Conservation (phyloP, 1,140 invertebrate species). For the Caenorhabditis latens region DNA sequence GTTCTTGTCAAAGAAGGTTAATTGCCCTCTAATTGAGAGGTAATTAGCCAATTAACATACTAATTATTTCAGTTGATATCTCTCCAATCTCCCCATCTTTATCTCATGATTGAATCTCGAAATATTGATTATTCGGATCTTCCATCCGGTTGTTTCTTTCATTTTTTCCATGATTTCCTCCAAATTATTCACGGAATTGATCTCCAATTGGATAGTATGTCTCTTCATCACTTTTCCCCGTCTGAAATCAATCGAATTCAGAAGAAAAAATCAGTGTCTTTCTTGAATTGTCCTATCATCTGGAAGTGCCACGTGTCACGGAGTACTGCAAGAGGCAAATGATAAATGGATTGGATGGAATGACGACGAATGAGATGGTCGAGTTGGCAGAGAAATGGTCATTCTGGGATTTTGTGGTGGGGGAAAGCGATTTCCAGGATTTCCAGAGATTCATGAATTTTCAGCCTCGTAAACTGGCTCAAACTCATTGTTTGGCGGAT, state of each 20-base stretch:
- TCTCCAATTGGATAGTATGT: not conserved
- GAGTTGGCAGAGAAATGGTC: not conserved
- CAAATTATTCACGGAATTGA: slow-evolving; percentile 9
- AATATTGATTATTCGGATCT: not conserved
- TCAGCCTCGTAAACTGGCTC: not conserved
- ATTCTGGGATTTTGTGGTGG: slow-evolving; percentile 18
- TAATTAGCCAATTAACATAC: not conserved
- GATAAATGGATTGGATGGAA: not conserved
- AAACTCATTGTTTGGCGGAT: not conserved
- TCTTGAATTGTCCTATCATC: not conserved
- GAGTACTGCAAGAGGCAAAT: slow-evolving; percentile 9
- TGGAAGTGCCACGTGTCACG: slow-evolving; percentile 9
- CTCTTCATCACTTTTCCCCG: not conserved
- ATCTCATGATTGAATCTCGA: not conserved
- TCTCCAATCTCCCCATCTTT: not conserved
- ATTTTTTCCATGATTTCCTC: not conserved
- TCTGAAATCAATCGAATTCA: not conserved
- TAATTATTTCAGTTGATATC: not conserved
- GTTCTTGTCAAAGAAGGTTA: not conserved
- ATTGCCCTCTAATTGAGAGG: too few species aligned
- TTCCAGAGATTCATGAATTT: not conserved
- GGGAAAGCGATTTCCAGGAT: not conserved
- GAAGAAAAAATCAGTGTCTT: not conserved
- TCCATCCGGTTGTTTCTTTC: not conserved
- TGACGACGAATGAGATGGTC: not conserved